Conservation (phyloP, 2,113 vertebrate genomes). For the Callaeas wilsoni region DNA sequence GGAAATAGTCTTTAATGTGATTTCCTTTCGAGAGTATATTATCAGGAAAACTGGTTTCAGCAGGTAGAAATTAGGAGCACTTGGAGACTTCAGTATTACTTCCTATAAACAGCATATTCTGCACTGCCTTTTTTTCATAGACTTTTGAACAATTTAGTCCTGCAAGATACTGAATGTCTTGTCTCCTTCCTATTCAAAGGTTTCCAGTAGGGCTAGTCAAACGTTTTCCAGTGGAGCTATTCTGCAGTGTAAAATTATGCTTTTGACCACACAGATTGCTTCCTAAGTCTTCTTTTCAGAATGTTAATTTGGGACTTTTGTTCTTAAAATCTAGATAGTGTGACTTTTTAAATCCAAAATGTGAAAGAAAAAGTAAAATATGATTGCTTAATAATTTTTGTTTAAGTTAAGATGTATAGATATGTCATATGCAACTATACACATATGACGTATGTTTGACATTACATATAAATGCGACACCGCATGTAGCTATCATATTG, state of each 20-base stretch:
- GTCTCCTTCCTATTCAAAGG: background rate
- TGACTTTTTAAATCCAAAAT: background rate
- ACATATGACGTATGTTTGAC: background rate
- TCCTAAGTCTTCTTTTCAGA: background rate
- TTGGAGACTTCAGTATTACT: background rate
- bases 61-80: background rate
- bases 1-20: background rate
- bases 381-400: background rate
- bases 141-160: background rate
- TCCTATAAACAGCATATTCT: background rate
- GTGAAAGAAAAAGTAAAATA: background rate
- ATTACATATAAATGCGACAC: background rate
- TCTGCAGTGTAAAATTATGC: background rate
- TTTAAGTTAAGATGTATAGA: background rate
- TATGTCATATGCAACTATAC: background rate
- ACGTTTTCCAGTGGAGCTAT: background rate
- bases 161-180: background rate
- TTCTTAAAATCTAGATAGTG: background rate
- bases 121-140: background rate
- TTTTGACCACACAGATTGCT: background rate
- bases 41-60: background rate
- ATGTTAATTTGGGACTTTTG: background rate
- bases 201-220: background rate
- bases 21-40: background rate
- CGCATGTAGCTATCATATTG: background rate